Conservation (phyloP, 2,113 vertebrate species). For the Heteronetta atricapilla region DNA sequence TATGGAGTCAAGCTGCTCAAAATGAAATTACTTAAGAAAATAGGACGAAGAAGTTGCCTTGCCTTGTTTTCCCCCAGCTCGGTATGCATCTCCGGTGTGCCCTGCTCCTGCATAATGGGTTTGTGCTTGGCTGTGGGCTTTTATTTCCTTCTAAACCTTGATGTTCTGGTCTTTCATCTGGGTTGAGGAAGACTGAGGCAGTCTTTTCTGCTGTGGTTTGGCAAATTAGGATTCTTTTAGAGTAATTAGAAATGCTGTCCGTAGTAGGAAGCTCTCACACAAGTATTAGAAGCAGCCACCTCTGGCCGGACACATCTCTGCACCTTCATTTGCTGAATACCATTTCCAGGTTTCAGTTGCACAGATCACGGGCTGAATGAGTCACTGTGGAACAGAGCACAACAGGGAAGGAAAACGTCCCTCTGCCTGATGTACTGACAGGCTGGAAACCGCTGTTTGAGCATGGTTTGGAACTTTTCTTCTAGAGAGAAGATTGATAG, state of each 20-base stretch:
- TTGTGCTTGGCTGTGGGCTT: background rate
- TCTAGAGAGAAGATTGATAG: background rate
- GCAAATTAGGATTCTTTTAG: background rate
- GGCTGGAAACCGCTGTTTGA: background rate
- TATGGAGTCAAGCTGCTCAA: background rate
- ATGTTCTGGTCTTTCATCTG: background rate
- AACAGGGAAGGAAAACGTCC: background rate
- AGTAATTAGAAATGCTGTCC: background rate
- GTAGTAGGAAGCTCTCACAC: background rate
- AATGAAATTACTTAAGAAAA: background rate
- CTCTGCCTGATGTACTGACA: background rate
- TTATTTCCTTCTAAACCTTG: constrained; percentile 8
- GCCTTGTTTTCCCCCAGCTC: background rate
- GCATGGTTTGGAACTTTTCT: background rate
- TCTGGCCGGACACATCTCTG: background rate
- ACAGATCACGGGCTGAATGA: background rate
- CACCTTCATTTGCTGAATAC: background rate
- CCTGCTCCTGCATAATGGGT: background rate
- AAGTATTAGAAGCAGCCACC: background rate
- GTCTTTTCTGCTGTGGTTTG: constrained; percentile 1
- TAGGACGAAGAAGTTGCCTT: background rate
- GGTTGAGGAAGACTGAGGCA: background rate
- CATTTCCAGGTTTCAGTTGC: background rate
- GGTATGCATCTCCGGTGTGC: background rate
- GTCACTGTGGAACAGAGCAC: background rate